Conservation (phyloP, 2,797 vertebrate genomes). For the Dermochelys coriacea region DNA sequence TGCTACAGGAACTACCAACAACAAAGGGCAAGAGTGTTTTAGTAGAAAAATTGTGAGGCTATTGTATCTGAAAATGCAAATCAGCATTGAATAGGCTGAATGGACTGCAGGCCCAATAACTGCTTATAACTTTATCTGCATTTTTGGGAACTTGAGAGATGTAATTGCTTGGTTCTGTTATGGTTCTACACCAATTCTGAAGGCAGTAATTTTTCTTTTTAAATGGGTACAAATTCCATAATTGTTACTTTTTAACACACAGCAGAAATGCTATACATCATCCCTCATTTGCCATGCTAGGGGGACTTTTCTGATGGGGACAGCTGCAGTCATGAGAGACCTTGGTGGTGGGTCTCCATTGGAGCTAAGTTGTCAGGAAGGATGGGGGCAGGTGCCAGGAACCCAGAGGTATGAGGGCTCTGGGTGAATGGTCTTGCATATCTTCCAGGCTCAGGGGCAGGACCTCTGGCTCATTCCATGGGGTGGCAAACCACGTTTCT, state of each 20-base stretch:
- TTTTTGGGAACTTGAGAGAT: accelerated
- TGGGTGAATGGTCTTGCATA: background rate
- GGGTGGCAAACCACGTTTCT: background rate
- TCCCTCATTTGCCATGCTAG: background rate
- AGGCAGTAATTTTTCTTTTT: background rate
- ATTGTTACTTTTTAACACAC: background rate
- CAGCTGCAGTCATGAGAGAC: background rate
- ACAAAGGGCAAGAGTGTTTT: background rate
- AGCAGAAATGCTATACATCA: background rate
- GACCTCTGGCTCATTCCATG: background rate
- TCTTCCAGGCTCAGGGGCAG: background rate
- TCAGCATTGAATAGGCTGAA: accelerated
- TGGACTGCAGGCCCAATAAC: background rate
- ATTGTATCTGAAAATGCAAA: background rate
- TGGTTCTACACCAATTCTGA: background rate
- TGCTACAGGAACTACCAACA: background rate
- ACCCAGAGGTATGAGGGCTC: accelerated
- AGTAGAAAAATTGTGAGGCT: background rate
- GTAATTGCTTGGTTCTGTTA: background rate
- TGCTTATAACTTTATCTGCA: background rate
- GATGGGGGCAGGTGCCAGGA: background rate
- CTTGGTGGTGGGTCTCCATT: accelerated
- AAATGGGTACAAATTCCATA: background rate
- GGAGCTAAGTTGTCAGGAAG: accelerated
- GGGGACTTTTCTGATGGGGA: background rate